phyloP scores from a whole-genome alignment of 2,797 vertebrate genomes.

The Florisuga fusca region DNA sequence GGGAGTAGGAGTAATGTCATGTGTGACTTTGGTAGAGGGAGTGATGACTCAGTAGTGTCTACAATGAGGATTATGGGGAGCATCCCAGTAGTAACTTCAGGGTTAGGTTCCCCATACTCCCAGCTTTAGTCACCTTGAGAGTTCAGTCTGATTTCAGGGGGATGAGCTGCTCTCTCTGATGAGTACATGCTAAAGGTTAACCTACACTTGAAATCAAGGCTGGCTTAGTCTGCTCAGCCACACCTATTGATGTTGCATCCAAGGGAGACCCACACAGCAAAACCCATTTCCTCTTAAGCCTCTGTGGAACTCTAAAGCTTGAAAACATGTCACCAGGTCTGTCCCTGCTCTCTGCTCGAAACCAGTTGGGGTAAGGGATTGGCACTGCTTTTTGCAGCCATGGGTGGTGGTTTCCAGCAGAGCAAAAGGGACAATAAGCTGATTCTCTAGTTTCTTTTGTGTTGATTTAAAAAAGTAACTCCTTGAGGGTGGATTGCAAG shows the following conservation, averaged over 20 bases:
- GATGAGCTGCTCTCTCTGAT: not conserved
- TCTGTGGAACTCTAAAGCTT: not conserved
- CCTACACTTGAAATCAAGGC: not conserved
- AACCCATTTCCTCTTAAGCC: not conserved
- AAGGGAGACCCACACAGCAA: not conserved
- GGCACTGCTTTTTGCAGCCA: not conserved
- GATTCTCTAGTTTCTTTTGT: not conserved
- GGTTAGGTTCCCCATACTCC: not conserved
- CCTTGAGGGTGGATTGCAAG: not conserved
- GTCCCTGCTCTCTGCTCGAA: not conserved
- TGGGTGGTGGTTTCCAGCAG: not conserved
- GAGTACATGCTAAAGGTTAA: not conserved
- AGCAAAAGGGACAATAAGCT: not conserved
- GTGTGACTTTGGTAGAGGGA: not conserved
- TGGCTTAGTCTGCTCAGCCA: not conserved
- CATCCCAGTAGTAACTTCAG: not conserved
- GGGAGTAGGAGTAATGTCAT: not conserved
- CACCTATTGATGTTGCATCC: not conserved
- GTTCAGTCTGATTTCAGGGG: not conserved
- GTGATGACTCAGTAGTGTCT: not conserved
- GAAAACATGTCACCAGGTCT: not conserved
- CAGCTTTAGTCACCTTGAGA: not conserved
- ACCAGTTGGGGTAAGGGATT: not conserved
- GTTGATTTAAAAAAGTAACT: not conserved
- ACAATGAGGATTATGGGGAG: not conserved